phyloP scores from a whole-genome alignment of 1,140 invertebrate species.

The Hyphantria cunea region DNA sequence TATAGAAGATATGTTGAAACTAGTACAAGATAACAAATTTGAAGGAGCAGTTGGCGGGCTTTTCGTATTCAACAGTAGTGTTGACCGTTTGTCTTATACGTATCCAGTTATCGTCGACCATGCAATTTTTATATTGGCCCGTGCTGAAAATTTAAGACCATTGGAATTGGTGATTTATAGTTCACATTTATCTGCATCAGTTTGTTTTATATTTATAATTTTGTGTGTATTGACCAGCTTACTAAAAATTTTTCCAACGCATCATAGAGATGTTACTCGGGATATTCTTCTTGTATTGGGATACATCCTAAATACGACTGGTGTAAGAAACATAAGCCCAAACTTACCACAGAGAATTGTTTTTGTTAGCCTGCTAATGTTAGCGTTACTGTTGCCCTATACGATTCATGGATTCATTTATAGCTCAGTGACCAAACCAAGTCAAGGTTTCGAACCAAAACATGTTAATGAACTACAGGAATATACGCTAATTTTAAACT shows the following conservation, averaged over 20 bases:
- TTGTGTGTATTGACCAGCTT: background rate
- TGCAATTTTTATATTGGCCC: slow-evolving; percentile 16
- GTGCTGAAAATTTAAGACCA: slow-evolving; percentile 8
- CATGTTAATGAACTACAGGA: slow-evolving; percentile 14
- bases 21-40: slow-evolving; percentile 13
- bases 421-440: slow-evolving; percentile 28
- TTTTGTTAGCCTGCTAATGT: slow-evolving; percentile 25
- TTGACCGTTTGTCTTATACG: slow-evolving; percentile 21
- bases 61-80: slow-evolving; percentile 1
- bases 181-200: background rate
- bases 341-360: slow-evolving; percentile 20
- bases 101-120: slow-evolving; percentile 34
- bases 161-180: slow-evolving; percentile 24
- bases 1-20: background rate
- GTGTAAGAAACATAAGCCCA: slow-evolving; percentile 5
- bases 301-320: slow-evolving; percentile 33
- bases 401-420: slow-evolving; percentile 1
- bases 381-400: slow-evolving; percentile 29
- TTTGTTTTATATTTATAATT: background rate
- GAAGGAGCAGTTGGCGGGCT: slow-evolving; percentile 39
- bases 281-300: slow-evolving; percentile 37
- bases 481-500: background rate
- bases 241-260: slow-evolving; percentile 5
- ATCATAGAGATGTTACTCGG: slow-evolving; percentile 10
- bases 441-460: slow-evolving; percentile 20